A percentile compares a stretch with the other conserved stretches of the same genome.
Conservation (phyloP, 2,797 vertebrate genomes). For the Lacerta bilineata region DNA sequence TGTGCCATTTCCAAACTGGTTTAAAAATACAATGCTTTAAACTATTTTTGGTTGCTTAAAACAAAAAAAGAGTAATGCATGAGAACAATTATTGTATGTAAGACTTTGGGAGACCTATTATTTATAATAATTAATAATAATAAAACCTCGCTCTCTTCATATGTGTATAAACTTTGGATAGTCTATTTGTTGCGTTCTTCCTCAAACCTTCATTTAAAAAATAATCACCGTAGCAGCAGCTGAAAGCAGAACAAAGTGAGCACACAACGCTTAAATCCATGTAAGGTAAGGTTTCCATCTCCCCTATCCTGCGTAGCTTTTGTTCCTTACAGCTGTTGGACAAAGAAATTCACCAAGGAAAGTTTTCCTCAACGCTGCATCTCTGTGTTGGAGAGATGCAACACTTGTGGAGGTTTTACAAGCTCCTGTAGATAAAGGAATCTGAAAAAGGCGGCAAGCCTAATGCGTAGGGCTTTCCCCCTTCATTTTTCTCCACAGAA, state of each 20-base stretch:
- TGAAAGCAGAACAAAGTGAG: conserved; percentile 30
- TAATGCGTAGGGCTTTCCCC: background rate
- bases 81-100: conserved; percentile 34
- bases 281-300: background rate
- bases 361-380: background rate
- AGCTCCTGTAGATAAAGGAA: background rate
- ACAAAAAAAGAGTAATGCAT: background rate
- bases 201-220: conserved; percentile 60
- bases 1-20: conserved; percentile 4
- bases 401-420: background rate
- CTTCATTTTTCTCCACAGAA: background rate
- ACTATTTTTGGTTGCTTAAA: background rate
- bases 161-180: conserved; percentile 29
- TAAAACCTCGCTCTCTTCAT: conserved; percentile 17
- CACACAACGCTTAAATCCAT: background rate
- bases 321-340: background rate
- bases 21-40: background rate
- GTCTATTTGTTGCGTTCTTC: conserved; percentile 47
- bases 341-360: background rate
- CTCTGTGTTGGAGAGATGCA: no score
- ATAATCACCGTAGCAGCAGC: conserved; percentile 7
- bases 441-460: background rate
- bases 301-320: no score
- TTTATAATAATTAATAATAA: conserved; percentile 41
- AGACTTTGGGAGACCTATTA: conserved; percentile 47